phyloP scores from a whole-genome alignment of 2,888 invertebrate genomes.

The Hartigia nigra region DNA sequence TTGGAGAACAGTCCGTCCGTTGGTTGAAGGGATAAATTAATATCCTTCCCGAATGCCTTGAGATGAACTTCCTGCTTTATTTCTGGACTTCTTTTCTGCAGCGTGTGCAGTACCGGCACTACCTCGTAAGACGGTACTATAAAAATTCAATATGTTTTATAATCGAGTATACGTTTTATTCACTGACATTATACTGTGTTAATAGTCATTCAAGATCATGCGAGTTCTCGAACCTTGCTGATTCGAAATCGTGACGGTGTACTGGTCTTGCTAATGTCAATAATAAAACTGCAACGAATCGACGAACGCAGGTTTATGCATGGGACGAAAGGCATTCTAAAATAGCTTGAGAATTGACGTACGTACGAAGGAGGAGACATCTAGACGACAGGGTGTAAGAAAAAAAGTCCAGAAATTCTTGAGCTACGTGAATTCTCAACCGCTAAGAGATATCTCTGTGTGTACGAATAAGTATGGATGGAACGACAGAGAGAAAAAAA shows the following conservation, averaged over 20 bases:
- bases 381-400: neutral
- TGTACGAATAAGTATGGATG: neutral
- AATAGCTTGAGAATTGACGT: neutral
- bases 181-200: neutral
- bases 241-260: neutral
- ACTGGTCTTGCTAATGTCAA: neutral
- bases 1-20: conserved; percentile 83
- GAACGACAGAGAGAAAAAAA: neutral
- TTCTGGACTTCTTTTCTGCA: conserved; percentile 56
- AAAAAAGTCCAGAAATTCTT: neutral
- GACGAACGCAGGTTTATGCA: neutral
- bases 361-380: neutral
- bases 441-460: neutral
- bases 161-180: neutral
- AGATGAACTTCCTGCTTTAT: conserved; percentile 73
- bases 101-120: conserved; percentile 77
- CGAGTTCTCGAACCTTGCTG: neutral
- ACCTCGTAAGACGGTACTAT: conserved; percentile 87
- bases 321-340: neutral
- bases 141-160: conserved; percentile 13
- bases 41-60: conserved; percentile 82
- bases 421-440: neutral
- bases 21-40: conserved; percentile 79
- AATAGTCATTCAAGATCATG: neutral
- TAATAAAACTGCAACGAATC: neutral